Percentiles rank a stretch among this genome's conserved stretches.
Evolutionary conservation across 2,113 vertebrate genomes (phyloP).

Genomic region (Psettodes erumei): DNA sequence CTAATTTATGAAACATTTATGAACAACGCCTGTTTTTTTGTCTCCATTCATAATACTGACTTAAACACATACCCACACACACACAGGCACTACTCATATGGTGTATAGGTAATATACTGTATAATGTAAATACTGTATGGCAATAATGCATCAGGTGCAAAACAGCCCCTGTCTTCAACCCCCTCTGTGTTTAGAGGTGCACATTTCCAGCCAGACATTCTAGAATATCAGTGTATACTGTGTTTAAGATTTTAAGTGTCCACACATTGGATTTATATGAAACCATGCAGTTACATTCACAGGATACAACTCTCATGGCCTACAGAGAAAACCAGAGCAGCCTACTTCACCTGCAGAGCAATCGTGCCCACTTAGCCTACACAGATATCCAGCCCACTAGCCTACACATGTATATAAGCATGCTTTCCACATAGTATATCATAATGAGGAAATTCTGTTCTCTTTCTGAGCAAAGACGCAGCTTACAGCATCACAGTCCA

Average conservation of each 20-base stretch:
- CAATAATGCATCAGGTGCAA: conserved; percentile 22
- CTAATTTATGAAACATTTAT: conserved; percentile 9
- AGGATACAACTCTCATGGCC: conserved; percentile 34
- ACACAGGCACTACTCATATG: conserved; percentile 1
- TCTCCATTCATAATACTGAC: conserved; percentile 16
- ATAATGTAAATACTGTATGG: neutral
- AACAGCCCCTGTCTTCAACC: neutral
- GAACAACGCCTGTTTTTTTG: conserved; percentile 14
- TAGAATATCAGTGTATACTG: neutral
- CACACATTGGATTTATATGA: conserved; percentile 28
- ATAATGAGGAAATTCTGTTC: conserved; percentile 53
- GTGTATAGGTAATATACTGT: neutral
- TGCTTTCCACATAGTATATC: conserved; percentile 50
- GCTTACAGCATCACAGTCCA: conserved; percentile 39
- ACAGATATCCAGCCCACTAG: conserved; percentile 54
- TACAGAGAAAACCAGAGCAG: conserved; percentile 48
- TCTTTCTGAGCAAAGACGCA: conserved; percentile 21
- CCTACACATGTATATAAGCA: conserved; percentile 57
- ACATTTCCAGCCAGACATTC: neutral
- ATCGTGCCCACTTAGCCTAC: conserved; percentile 57
- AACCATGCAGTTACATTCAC: conserved; percentile 38
- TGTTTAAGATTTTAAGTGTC: neutral
- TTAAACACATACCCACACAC: neutral
- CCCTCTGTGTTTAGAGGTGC: neutral
- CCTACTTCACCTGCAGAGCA: conserved; percentile 57